A percentile compares a stretch with the other conserved stretches of the same genome.
Evolutionary conservation across 1,140 invertebrate species (phyloP).

Genomic region (Drosophila suzukii): DNA sequence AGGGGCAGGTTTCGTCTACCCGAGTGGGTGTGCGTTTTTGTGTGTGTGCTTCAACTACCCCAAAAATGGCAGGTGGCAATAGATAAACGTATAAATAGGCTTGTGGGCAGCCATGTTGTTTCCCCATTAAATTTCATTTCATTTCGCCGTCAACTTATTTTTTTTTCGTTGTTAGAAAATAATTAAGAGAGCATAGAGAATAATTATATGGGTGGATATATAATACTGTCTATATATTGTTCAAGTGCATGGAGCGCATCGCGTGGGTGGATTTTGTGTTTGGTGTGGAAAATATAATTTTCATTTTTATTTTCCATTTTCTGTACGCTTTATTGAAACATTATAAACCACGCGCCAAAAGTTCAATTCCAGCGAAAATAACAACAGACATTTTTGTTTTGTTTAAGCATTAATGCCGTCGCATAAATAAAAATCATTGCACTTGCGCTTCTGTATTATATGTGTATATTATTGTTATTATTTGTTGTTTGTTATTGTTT

Average conservation of each 20-base stretch:
- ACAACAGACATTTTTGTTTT: conserved; percentile 36
- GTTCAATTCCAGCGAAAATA: conserved; percentile 40
- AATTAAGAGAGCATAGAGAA: conserved; percentile 55
- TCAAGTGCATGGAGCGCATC: conserved; percentile 55
- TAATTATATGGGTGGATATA: conserved; percentile 34
- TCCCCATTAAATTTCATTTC: conserved; percentile 48
- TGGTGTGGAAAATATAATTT: conserved; percentile 34
- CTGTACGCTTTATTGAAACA: conserved; percentile 17
- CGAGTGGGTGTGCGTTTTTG: conserved; percentile 31
- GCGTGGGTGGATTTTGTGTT: conserved; percentile 39
- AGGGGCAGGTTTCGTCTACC: conserved; percentile 71
- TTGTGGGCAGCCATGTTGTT: conserved; percentile 70
- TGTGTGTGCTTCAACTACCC: conserved; percentile 54
- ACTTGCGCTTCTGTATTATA: conserved; percentile 77
- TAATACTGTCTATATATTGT: conserved; percentile 22
- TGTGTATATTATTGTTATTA: conserved; percentile 46
- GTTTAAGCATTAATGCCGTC: conserved; percentile 43
- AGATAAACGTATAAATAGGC: conserved; percentile 56
- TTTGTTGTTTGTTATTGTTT: conserved; percentile 50
- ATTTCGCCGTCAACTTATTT: conserved; percentile 38
- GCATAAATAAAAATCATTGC: conserved; percentile 78
- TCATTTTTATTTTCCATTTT: conserved; percentile 29
- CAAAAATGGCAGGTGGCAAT: conserved; percentile 78
- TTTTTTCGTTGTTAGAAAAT: conserved; percentile 34
- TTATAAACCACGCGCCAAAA: conserved; percentile 24